Conservation (phyloP, 1,140 invertebrate genomes). For the Pygmarrhopalites habei region DNA sequence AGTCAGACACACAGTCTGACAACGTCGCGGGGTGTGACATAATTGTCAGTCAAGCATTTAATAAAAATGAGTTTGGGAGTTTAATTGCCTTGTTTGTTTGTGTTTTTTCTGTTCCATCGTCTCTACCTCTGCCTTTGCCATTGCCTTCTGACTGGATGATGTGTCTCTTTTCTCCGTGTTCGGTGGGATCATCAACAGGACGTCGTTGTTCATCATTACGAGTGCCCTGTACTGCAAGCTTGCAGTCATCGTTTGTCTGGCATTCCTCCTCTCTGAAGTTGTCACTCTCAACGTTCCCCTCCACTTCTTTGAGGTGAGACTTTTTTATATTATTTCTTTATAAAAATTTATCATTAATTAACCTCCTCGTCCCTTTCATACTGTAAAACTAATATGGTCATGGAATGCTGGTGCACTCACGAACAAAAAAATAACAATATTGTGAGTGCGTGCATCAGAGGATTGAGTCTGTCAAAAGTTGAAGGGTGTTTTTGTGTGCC, state of each 20-base stretch:
- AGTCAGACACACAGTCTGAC: too few relatives aligned
- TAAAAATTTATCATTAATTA: background rate
- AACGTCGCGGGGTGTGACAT: too few relatives aligned
- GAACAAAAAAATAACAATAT: too few relatives aligned
- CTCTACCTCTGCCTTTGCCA: background rate
- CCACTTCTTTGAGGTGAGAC: slow-evolving; percentile 69
- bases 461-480: too few relatives aligned
- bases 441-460: too few relatives aligned
- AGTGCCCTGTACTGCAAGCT: slow-evolving; percentile 90
- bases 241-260: slow-evolving; percentile 81
- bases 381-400: too few relatives aligned
- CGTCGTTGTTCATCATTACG: slow-evolving; percentile 86
- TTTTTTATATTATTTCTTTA: background rate
- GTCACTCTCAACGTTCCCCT: slow-evolving; percentile 83
- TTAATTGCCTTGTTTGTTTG: background rate
- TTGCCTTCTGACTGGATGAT: background rate
- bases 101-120: background rate
- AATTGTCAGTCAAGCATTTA: background rate
- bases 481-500: too few relatives aligned
- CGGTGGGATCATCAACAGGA: too few relatives aligned
- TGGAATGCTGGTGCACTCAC: too few relatives aligned
- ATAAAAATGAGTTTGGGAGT: background rate
- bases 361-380: too few relatives aligned
- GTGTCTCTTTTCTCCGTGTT: background rate
- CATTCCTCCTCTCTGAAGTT: slow-evolving; percentile 84